Base-by-base conservation (phyloP, 2,888 invertebrate genomes). In the Cosmopolites sordidus region DNA sequence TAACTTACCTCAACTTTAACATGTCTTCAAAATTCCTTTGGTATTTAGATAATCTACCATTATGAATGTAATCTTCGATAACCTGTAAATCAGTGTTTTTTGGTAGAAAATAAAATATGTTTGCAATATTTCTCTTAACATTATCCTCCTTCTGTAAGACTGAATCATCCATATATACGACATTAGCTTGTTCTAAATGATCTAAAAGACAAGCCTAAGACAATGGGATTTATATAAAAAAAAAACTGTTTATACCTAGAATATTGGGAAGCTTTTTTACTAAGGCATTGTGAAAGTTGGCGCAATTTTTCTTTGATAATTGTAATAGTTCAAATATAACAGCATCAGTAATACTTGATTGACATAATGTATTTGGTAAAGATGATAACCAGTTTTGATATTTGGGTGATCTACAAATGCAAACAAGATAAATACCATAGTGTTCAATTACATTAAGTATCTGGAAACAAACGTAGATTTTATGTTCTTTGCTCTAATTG, bases 251-350 rank as follows among this genome's bases (percentile, higher is more conserved):
- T 51, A 60, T 62, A 71, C 73, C 65, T n/a, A 84, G 69, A 37
- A 84, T 78, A 11, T 69, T 62, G 0, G 67, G 56, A 8, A 79
- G 63, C 41, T 76, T 74, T 1, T 74, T 69, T 38, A 73, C 72
- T 1, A 83, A 64, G 0, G 78, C 73, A 4, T 67, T 58, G 59
- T 81, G 75, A 56, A 84, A 82, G 9, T 71, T 68, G 12, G 50
- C 54, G 27, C 50, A 81, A 58, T 76, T 78, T 47, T 78, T 77
- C 44, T 80, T 77, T 15, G 82, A 80, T 66, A 85, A 77, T 57
- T 77, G 75, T 12, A 80, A 77, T 56, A 85, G 72, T 4, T 79
- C 79, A 49, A 79, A 66, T n/a, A 84, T 66, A 2, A 79, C 78
- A 60, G 78, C 73, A 37, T 74, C 67, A 33, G 76, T 76, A 5